These are phyloP conservation scores for Anas bernieri DNA, from an alignment of 2,797 vertebrate species.

Conservation along the genomic window DNA sequence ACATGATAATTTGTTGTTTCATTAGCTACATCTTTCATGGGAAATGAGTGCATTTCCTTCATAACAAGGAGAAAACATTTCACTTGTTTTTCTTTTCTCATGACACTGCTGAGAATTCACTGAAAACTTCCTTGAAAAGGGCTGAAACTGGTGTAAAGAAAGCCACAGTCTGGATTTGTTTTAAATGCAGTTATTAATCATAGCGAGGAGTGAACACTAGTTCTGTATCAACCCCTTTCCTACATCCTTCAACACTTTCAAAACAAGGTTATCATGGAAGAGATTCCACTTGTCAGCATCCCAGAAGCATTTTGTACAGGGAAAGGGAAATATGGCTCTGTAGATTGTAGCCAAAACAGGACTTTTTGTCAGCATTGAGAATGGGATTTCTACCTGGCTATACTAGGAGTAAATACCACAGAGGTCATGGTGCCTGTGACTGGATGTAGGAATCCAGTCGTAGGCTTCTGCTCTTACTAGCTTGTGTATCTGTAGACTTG, in stretches of 20 bases:
- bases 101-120: neutral
- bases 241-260: neutral
- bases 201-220: neutral
- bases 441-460: neutral
- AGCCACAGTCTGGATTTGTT: neutral
- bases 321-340: neutral
- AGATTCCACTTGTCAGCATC: neutral
- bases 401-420: neutral
- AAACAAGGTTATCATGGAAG: neutral
- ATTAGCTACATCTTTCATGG: neutral
- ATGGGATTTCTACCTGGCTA: neutral
- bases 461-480: neutral
- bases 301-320: neutral
- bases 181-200: neutral
- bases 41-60: neutral
- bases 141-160: neutral
- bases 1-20: slow-evolving; percentile 36
- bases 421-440: fast-evolving
- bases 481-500: neutral
- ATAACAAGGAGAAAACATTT: slow-evolving; percentile 26
- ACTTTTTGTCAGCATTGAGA: neutral
- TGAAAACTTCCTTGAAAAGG: neutral
- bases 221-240: neutral
- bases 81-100: neutral
- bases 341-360: neutral